A percentile compares a stretch with the other conserved stretches of the same genome.
phyloP scores from a whole-genome alignment of 2,113 vertebrate species.

The Solenodon paradoxus region DNA sequence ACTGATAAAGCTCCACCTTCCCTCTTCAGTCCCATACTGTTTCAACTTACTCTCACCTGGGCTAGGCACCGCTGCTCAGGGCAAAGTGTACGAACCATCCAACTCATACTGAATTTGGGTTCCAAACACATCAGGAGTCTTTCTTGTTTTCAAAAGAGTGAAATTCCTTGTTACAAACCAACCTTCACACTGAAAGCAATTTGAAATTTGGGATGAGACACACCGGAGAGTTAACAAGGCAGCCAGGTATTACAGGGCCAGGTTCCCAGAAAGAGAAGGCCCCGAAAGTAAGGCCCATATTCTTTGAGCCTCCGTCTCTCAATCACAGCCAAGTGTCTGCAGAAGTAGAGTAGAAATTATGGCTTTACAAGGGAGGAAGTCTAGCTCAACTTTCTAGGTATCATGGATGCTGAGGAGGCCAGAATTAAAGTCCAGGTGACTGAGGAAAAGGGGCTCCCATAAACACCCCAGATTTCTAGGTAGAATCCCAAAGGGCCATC shows the following conservation, averaged over 20 bases:
- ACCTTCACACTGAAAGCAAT: neutral
- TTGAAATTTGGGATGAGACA: neutral
- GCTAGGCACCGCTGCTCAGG: neutral
- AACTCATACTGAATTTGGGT: neutral
- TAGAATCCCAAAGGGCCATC: neutral
- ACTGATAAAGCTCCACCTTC: neutral
- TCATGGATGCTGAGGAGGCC: rapidly evolving
- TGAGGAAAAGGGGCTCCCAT: neutral
- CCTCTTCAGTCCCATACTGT: neutral
- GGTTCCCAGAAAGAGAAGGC: neutral
- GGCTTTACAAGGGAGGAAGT: too few species aligned
- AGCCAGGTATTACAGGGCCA: neutral
- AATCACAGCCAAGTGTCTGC: too few species aligned
- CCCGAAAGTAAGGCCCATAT: neutral
- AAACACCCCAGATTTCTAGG: neutral
- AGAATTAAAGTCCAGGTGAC: neutral
- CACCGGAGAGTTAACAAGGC: neutral
- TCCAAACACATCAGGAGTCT: neutral
- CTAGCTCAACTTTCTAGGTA: neutral
- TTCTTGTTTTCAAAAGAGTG: neutral
- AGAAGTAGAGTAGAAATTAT: rapidly evolving
- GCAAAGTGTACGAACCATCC: neutral
- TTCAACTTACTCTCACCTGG: neutral
- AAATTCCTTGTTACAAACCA: neutral
- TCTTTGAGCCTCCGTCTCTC: neutral